Base-by-base conservation (phyloP, 1,140 invertebrate genomes). In the Atta texana region DNA sequence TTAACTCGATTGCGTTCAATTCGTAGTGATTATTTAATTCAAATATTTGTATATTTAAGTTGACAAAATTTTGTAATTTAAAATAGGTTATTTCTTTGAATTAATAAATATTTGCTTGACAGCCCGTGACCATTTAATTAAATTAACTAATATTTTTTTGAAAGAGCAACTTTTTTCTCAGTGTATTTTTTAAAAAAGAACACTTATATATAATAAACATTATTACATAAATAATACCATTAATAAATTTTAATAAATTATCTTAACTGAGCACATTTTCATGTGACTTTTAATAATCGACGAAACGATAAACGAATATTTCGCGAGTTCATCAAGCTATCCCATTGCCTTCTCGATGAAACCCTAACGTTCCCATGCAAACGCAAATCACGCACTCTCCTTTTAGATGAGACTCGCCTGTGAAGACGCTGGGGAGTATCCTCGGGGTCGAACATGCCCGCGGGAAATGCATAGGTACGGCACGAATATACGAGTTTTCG, bases 361-460 rank as follows among this genome's bases (percentile, higher is more conserved):
- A 24, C 4, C 28, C 31, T 44, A 34, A 72, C 61, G 16, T 81
- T 61, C 77, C 28, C 63, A 74, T 24, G 31, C 28, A 64, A 61
- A 88, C 61, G 75, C 49, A 84, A 85, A 89, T 75, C 66, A 84
- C 55, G 85, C 85, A 86, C 63, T 90, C 81, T 92, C 85, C 81
- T 92, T 92, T 59, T 92, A 92, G 92, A 93, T 89, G 92, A 92
- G 78, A 92, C 87, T 91, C 66, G 53, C 68, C 76, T 92, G 24
- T 92, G 89, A 93, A 80, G 87, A 87, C 72, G 77, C 74, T 68
- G 81, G 77, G 63, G 89, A 81, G 53, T 75, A 61, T 51, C 77
- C 68, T 74, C 72, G 39, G 74, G 57, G 68, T 86, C 84, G 71
- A 77, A 63, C 55, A 44, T 66, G 80, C 57, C 34, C 16, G 68